Evolutionary conservation across 2,113 vertebrate genomes (phyloP).

Genomic region (Geococcyx californianus): DNA sequence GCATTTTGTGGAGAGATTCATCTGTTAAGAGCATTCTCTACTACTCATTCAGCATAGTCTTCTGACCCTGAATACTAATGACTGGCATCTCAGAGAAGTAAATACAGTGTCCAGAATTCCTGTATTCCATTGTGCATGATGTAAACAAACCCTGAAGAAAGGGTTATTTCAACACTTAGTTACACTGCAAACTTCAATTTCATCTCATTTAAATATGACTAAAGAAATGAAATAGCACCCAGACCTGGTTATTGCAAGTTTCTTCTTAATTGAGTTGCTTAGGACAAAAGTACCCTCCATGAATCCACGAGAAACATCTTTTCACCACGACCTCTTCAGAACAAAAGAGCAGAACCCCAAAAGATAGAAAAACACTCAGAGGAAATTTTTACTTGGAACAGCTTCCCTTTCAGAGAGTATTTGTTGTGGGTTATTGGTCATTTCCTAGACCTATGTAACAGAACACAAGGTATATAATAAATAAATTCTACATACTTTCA

Average conservation of each 20-base stretch:
- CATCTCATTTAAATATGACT: not conserved
- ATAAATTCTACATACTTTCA: not conserved
- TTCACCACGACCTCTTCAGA: not conserved
- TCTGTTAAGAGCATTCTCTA: not conserved
- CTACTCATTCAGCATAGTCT: rapidly evolving
- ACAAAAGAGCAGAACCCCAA: not conserved
- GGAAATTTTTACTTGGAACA: not conserved
- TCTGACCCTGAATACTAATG: not conserved
- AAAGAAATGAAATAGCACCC: not conserved
- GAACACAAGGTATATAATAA: not conserved
- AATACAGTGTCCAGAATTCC: not conserved
- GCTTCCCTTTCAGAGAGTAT: not conserved
- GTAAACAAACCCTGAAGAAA: not conserved
- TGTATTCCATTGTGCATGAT: not conserved
- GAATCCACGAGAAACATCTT: not conserved
- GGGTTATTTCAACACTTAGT: not conserved
- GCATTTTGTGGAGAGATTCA: not conserved
- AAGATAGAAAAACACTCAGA: not conserved
- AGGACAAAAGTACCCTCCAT: not conserved
- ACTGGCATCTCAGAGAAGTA: not conserved
- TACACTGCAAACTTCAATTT: not conserved
- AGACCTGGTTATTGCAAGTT: not conserved
- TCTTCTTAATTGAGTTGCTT: not conserved
- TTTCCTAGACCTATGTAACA: not conserved
- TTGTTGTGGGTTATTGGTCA: not conserved